These are phyloP conservation scores for Drosophila picticornis DNA, from an alignment of 2,888 invertebrate genomes.

Conservation along the genomic window DNA sequence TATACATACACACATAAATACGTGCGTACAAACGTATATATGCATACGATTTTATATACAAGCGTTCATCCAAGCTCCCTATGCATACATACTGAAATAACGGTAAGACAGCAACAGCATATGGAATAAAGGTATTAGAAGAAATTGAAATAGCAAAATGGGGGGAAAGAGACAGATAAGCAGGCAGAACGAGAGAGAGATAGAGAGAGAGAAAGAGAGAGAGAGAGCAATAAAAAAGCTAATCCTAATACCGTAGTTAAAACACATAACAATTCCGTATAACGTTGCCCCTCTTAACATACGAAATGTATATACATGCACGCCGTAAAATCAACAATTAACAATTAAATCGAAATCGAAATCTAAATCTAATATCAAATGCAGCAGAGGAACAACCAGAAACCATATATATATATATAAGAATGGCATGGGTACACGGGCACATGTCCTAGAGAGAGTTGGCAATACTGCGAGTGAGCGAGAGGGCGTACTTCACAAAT, in stretches of 20 bases:
- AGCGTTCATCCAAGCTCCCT: neutral
- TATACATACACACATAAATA: conserved; percentile 38
- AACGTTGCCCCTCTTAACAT: conserved; percentile 39
- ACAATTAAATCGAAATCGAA: conserved; percentile 8
- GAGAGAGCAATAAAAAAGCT: conserved; percentile 13
- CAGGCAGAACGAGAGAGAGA: conserved; percentile 13
- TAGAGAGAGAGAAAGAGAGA: conserved; percentile 23
- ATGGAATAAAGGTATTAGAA: neutral
- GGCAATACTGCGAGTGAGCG: conserved; percentile 21
- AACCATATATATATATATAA: neutral
- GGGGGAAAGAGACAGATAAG: neutral
- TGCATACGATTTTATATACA: conserved; percentile 49
- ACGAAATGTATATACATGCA: conserved; percentile 51
- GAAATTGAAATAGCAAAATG: conserved; percentile 12
- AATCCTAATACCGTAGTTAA: conserved; percentile 22
- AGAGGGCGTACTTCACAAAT: conserved; percentile 1
- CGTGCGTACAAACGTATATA: conserved; percentile 40
- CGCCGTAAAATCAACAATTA: conserved; percentile 14
- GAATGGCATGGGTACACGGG: conserved; percentile 7
- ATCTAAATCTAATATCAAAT: conserved; percentile 11
- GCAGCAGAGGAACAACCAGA: conserved; percentile 11
- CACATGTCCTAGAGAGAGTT: conserved; percentile 31
- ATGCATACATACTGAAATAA: conserved; percentile 50
- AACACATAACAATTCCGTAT: conserved; percentile 18
- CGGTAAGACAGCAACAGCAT: conserved; percentile 22